These are phyloP conservation scores for Ardeotis arabs DNA, from an alignment of 2,113 vertebrate genomes.

Conservation along the genomic window DNA sequence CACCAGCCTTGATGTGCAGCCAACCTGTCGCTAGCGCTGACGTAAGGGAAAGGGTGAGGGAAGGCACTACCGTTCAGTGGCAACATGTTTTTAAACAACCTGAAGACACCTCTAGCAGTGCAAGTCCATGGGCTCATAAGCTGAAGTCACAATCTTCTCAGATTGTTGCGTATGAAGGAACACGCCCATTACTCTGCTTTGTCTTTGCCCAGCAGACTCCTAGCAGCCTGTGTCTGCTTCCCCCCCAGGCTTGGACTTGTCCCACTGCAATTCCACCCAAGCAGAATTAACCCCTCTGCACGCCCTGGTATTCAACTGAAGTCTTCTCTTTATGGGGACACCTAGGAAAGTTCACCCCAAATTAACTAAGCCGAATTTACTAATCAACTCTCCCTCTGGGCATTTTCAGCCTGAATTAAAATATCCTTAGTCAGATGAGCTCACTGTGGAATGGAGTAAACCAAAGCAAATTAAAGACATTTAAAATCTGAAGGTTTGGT, in stretches of 20 bases:
- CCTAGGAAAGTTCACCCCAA: not conserved
- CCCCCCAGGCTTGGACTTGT: not conserved
- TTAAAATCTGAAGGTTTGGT: not conserved
- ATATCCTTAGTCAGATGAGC: not conserved
- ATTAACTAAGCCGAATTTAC: not conserved
- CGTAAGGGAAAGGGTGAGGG: not conserved
- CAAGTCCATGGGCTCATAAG: not conserved
- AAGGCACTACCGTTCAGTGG: not conserved
- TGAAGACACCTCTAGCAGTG: not conserved
- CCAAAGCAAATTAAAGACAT: not conserved
- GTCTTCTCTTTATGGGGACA: not conserved
- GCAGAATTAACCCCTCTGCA: not conserved
- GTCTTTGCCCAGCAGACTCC: not conserved
- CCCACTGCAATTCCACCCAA: not conserved
- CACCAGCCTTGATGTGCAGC: accelerated
- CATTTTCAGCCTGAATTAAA: not conserved
- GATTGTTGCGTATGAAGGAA: not conserved
- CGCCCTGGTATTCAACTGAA: not conserved
- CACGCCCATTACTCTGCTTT: not conserved
- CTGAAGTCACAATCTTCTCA: not conserved
- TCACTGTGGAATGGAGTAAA: not conserved
- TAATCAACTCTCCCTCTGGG: accelerated
- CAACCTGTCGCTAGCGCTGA: not conserved
- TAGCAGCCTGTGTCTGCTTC: not conserved
- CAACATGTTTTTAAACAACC: not conserved